A percentile compares a stretch with the other conserved stretches of the same genome.
Conservation (phyloP, 2,797 vertebrate genomes). For the Coendou prehensilis region DNA sequence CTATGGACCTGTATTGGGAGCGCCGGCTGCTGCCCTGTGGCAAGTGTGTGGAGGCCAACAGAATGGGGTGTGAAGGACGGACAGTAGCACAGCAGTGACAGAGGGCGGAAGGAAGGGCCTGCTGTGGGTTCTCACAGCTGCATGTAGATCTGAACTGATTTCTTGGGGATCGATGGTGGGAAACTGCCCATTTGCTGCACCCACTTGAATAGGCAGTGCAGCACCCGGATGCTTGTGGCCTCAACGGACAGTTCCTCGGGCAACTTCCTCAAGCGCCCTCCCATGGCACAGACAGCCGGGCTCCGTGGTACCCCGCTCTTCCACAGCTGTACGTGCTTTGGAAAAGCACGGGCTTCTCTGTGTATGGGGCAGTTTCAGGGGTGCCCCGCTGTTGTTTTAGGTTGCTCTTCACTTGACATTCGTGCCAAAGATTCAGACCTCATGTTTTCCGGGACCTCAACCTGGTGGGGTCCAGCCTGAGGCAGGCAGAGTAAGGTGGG, state of each 20-base stretch:
- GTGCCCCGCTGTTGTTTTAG: rapidly evolving
- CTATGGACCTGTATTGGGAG: no score
- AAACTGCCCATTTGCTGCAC: background rate
- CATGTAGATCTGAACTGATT: background rate
- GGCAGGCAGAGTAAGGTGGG: background rate
- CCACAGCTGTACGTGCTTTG: background rate
- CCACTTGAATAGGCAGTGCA: background rate
- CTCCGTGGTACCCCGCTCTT: background rate
- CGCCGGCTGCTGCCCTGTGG: background rate
- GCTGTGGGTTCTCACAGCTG: background rate
- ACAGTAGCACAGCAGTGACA: background rate
- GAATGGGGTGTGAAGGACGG: background rate
- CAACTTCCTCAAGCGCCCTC: background rate
- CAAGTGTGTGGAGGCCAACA: background rate
- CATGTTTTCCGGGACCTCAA: rapidly evolving
- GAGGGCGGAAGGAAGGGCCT: rapidly evolving
- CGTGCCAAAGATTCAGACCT: background rate
- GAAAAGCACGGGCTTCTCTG: background rate
- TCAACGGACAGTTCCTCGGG: background rate
- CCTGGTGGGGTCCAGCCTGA: background rate
- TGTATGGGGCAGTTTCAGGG: background rate
- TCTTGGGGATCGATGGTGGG: background rate
- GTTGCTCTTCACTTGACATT: background rate
- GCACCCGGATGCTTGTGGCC: background rate
- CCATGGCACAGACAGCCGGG: background rate